Percentiles rank a stretch among this genome's conserved stretches.
These are phyloP conservation scores for Eupsilia transversa DNA, from an alignment of 2,888 invertebrate species.

Conservation along the genomic window DNA sequence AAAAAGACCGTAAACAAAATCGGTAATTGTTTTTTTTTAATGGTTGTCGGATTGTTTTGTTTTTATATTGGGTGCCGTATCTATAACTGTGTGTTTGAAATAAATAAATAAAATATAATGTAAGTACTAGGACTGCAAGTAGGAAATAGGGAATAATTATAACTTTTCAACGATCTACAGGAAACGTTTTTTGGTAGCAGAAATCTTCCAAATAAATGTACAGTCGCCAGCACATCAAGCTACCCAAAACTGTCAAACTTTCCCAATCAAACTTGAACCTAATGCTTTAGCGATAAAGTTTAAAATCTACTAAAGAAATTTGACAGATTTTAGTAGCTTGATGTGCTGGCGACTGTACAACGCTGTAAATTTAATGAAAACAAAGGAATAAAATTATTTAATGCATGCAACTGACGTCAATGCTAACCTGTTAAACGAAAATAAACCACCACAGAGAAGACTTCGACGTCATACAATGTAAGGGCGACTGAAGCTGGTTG, in stretches of 20 bases:
- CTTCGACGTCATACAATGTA: background rate
- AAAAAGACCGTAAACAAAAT: slow-evolving; percentile 22
- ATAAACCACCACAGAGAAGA: background rate
- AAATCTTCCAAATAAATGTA: background rate
- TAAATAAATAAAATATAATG: background rate
- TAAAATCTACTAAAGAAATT: too few species aligned
- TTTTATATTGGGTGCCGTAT: background rate
- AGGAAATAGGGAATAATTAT: background rate
- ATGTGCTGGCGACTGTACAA: too few species aligned
- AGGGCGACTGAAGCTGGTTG: background rate
- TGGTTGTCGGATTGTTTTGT: background rate
- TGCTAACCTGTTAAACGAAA: slow-evolving; percentile 14
- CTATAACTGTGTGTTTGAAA: background rate
- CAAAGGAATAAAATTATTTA: slow-evolving; percentile 1
- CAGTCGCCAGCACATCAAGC: too few species aligned
- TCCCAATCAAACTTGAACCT: too few species aligned
- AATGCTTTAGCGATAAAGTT: too few species aligned
- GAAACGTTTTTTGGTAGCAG: background rate
- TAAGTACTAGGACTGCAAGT: background rate
- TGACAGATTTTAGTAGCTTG: too few species aligned
- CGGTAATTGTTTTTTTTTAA: background rate
- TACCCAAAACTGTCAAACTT: too few species aligned
- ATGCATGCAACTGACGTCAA: slow-evolving; percentile 32
- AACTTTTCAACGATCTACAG: background rate
- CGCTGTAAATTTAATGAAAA: background rate